Base-by-base conservation (phyloP, 2,113 vertebrate genomes). In the Hydrolagus affinis region DNA sequence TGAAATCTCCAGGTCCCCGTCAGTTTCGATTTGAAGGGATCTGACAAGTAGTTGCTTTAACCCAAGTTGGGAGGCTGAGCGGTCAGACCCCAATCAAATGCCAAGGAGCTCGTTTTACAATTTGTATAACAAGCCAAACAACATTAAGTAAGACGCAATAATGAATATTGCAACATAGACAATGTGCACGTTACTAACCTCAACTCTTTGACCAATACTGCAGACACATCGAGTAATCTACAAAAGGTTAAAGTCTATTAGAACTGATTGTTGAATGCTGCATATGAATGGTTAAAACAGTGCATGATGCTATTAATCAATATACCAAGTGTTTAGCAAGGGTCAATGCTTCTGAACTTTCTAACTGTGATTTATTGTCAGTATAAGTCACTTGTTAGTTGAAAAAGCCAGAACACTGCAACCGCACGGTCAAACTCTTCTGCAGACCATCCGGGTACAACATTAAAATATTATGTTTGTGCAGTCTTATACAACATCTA, bases 341-440 rank as follows among this genome's bases (percentile, higher is more conserved):
- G 75, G 75, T 77, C 75, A 77, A 77, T 59, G 75, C 75, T 23
- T 60, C 75, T 77, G 75, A 77, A 77, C 75, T 60, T 60, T 77
- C 32, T 60, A 57, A 77, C 75, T 77, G 75, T 77, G 75, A 77
- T 57, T 77, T 77, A 60, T 77, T 21, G 59, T 60, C 56, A 19
- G 32, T 32, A 77, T 19, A 21, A 77, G 21, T 77, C 56, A 59
- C 21, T 77, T 59, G 56, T 77, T 77, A n/a, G 19, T 25, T 59
- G 75, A 77, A 77, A 32, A 60, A 75, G 17, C 32, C 32, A 11
- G 32, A 19, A 75, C 56, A 15, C 73, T 11, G 73, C 44, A 75
- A 75, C 32, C 10, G 8, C 56, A 10, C 73, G 44, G 17, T 11
- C 28, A 74, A 44, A 21, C 32, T 32, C 7, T 21, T 25, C 44